Conservation (phyloP, 2,797 vertebrate genomes). For the Oceanodroma leucorhoa region DNA sequence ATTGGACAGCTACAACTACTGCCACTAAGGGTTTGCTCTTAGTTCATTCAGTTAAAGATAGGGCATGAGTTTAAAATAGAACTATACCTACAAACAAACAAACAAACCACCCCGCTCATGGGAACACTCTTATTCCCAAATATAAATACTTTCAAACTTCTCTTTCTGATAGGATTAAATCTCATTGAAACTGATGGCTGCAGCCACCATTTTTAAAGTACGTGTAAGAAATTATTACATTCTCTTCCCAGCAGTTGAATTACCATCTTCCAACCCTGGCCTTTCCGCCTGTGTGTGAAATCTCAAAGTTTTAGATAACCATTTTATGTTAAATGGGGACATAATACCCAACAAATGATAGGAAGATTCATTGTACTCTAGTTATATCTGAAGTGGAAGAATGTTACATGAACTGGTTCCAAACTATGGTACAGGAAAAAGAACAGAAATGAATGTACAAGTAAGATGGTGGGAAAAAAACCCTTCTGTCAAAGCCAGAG, state of each 20-base stretch:
- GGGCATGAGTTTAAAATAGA: neutral
- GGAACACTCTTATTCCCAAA: neutral
- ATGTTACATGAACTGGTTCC: neutral
- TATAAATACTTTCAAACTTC: neutral
- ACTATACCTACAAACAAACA: neutral
- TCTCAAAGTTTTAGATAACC: neutral
- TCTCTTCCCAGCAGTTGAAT: neutral
- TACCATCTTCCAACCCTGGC: neutral
- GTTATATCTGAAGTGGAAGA: neutral
- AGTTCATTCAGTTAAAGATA: neutral
- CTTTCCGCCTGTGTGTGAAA: neutral
- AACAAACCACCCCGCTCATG: neutral
- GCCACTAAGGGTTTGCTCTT: neutral
- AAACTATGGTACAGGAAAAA: neutral
- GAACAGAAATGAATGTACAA: neutral
- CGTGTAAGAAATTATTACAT: rapidly evolving
- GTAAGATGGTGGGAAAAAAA: neutral
- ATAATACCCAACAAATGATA: neutral
- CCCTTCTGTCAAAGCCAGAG: neutral
- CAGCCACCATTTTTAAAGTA: neutral
- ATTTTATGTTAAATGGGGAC: neutral
- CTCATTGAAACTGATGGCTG: neutral
- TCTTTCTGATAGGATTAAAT: neutral
- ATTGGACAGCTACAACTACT: neutral
- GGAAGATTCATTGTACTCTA: neutral